Conservation (phyloP, 2,113 vertebrate species). For the Microtus ochrogaster region DNA sequence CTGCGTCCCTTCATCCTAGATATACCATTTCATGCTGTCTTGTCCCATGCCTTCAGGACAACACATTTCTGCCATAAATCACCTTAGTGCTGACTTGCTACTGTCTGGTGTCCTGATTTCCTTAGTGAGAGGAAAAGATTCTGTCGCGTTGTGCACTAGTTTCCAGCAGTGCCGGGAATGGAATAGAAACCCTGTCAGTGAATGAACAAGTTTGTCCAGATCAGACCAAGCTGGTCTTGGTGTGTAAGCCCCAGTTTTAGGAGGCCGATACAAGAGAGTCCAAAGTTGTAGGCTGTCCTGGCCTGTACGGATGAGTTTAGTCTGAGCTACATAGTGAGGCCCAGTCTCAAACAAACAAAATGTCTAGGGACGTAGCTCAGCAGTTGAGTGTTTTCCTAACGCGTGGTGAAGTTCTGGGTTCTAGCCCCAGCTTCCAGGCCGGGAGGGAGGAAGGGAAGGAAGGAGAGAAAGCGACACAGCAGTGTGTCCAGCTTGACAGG, state of each 20-base stretch:
- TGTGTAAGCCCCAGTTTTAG: background rate
- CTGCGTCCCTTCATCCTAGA: accelerated
- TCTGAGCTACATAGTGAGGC: background rate
- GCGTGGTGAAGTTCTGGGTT: background rate
- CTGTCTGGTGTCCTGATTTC: background rate
- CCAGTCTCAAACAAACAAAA: background rate
- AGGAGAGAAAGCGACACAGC: background rate
- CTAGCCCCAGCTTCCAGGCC: background rate
- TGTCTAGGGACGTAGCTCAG: background rate
- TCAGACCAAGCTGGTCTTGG: background rate
- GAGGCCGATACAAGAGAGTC: background rate
- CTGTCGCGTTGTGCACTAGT: background rate
- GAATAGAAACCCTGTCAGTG: background rate
- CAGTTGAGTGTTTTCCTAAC: background rate
- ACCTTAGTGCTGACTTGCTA: background rate
- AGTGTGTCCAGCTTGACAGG: accelerated
- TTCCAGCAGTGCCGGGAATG: background rate
- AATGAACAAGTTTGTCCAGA: background rate
- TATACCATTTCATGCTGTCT: accelerated
- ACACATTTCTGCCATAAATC: background rate
- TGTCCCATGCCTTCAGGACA: background rate
- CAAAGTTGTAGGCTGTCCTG: background rate
- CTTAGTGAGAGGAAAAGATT: background rate
- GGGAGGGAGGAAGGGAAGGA: background rate
- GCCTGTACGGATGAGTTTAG: background rate